Base-by-base conservation (phyloP, 2,797 vertebrate species). In the Myotis planiceps region DNA sequence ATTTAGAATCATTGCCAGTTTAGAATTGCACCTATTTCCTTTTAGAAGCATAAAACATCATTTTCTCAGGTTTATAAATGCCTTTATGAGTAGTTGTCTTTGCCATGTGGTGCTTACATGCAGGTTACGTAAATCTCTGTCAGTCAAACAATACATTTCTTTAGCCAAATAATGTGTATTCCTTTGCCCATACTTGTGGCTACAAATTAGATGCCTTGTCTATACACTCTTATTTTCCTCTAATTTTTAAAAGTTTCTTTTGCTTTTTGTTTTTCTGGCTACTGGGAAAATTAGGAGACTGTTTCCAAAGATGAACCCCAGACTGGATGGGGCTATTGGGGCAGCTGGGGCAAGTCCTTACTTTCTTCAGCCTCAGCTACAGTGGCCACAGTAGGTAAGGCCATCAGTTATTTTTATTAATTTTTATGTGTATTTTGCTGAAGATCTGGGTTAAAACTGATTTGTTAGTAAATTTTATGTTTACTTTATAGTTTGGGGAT, bases 331-430 rank as follows among this genome's bases (percentile, higher is more conserved):
- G 99, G 99, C 0, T 99, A 99, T 95, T 99, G 99, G 99, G 99
- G 99, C 74, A 99, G 98, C 98, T 99, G 99, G 99, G 99, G 99
- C 18, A 99, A 99, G 97, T 99, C 99, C 68, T 98, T 99, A 68
- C 97, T 99, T 47, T 99, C 99, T 76, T 99, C 99, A 63, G 99
- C 99, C 2, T 99, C 99, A 76, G 99, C 99, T 80, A 99, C 99
- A 0, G 99, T 99, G 94, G 99, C 99, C 71, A 99, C 99, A 87
- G 99, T 99, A 97, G 99, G 99, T 99, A 98, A 99, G 99, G 97
- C 63, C 23, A 84, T 75, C 55, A 75, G 47, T 81, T 55, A 60
- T 55, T 88, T 92, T 92, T 74, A 37, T 68, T 85, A n/a, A 51
- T 88, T 96, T 79, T 39, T 88, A 18, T 88, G 58, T 92, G 19